Evolutionary conservation across 2,797 vertebrate genomes (phyloP).

Genomic region (Sebastes itinus): DNA sequence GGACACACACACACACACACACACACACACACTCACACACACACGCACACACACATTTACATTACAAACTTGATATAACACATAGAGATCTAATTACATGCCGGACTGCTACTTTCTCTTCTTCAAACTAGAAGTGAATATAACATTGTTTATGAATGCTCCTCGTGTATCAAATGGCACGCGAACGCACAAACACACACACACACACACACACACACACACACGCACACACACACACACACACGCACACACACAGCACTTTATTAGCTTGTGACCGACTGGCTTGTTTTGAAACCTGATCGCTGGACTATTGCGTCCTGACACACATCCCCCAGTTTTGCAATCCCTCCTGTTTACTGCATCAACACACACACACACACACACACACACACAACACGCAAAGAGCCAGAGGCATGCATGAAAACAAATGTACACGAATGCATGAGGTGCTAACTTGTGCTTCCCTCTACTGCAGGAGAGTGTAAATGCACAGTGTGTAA

Average conservation of each 20-base stretch:
- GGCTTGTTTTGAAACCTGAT: conserved; percentile 75
- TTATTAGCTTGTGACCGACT: conserved; percentile 31
- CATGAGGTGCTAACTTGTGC: not conserved
- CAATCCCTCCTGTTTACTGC: conserved; percentile 67
- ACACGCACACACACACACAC: not conserved
- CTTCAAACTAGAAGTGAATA: conserved; percentile 19
- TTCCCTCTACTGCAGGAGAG: not conserved
- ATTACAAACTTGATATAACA: not conserved
- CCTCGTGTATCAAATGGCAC: conserved; percentile 1
- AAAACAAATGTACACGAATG: not conserved
- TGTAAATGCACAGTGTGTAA: not conserved
- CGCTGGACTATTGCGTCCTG: not conserved
- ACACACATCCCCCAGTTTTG: conserved; percentile 51
- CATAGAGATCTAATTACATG: not conserved
- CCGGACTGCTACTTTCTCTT: not conserved
- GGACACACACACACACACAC: not conserved
- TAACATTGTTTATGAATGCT: conserved; percentile 30
- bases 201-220: not conserved
- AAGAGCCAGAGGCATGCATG: not conserved
- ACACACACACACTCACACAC: not conserved
- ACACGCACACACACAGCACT: conserved; percentile 1
- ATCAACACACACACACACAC: not conserved
- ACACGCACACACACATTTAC: not conserved
- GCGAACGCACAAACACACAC: not conserved
- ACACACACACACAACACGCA: not conserved